Base-by-base conservation (phyloP, 2,888 invertebrate genomes). In the Charanyca ferruginea region DNA sequence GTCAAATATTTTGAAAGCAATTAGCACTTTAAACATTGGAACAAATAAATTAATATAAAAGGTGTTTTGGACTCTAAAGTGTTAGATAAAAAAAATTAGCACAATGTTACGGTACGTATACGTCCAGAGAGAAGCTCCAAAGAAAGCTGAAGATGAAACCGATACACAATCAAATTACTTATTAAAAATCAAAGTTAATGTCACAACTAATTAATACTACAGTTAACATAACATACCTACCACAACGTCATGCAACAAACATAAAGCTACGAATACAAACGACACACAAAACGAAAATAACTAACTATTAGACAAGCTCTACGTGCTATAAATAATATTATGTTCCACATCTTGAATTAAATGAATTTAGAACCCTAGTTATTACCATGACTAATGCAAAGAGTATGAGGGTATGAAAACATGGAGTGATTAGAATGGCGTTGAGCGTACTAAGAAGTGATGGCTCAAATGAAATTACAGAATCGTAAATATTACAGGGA, bases 211-310 rank as follows among this genome's bases (percentile, higher is more conserved):
- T 77, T 81, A 80, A 80, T 68, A 64, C 77, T 83, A 85, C 79
- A 41, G 69, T 70, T 76, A 80, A 81, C 82, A 82, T 47, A 79
- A 85, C 85, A 79, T 86, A 77, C 85, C 85, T 89, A 86, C 79
- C 82, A 92, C 91, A 92, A 83, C 81, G 4, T 74, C 93, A 92
- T 94, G 93, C 94, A 92, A 89, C 86, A 90, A 85, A 87, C 86
- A 87, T 81, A 81, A 85, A 89, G 87, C 76, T 76, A 76, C 76
- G 76, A 82, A 86, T 87, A 87, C 77, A 82, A 77, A 81, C 81
- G 81, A 85, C 83, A 89, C 83, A 85, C 83, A 89, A 79, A 85
- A 86, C 86, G 77, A 77, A 85, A 87, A 83, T 84, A 66, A 78
- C 86, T 88, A 89, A 83, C 86, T 90, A 91, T 80, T 81, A 89